Conservation (phyloP, 1,140 invertebrate species). For the Parasteatoda tepidariorum region DNA sequence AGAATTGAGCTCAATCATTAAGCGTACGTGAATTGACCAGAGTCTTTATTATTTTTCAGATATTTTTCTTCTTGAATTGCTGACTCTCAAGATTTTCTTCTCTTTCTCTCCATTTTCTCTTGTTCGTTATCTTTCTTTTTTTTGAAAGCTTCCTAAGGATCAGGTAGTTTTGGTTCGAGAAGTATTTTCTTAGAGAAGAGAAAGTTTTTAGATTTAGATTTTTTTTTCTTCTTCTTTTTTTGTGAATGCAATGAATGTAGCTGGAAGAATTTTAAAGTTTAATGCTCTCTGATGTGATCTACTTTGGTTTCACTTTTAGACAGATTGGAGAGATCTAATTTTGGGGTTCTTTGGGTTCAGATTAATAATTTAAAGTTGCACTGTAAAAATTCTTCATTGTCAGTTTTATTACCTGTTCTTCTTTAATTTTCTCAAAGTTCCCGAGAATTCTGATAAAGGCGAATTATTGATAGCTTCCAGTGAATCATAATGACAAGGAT, state of each 20-base stretch:
- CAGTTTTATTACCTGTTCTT: no score
- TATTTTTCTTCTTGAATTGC: neutral
- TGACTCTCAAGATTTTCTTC: neutral
- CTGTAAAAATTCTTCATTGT: no score
- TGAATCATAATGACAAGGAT: no score
- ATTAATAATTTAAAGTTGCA: no score
- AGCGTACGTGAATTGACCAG: slow-evolving; percentile 6
- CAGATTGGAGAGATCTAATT: no score
- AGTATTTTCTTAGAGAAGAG: neutral
- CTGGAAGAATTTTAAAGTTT: neutral
- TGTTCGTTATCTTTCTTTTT: neutral
- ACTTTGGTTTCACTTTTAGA: neutral
- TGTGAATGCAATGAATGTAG: neutral
- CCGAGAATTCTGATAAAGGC: no score
- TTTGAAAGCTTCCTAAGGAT: neutral
- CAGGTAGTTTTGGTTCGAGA: neutral
- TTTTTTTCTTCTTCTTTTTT: neutral
- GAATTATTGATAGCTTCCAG: no score
- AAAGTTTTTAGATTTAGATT: neutral
- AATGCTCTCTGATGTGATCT: neutral
- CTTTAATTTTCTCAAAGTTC: no score
- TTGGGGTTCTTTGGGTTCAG: no score
- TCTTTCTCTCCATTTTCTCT: neutral
- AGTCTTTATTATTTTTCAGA: slow-evolving; percentile 19
- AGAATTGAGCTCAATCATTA: neutral